Evolutionary conservation across 2,113 vertebrate species (phyloP).

Genomic region (Hassar affinis): DNA sequence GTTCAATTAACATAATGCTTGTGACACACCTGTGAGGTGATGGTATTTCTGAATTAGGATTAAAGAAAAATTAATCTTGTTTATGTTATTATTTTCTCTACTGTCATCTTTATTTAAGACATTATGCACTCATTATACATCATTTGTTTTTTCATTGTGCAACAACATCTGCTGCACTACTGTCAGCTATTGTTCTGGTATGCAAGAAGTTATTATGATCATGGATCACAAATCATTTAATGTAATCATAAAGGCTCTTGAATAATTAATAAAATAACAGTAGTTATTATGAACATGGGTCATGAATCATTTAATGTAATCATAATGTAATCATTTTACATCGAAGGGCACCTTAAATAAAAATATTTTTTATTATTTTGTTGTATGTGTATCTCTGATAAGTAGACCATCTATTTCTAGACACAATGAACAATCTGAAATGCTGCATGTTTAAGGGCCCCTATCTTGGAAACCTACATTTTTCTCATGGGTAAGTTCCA

Average conservation of each 20-base stretch:
- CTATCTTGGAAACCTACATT: no score
- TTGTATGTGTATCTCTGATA: background rate
- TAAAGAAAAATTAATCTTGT: background rate
- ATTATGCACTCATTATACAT: background rate
- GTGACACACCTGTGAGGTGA: constrained; percentile 37
- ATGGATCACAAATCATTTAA: background rate
- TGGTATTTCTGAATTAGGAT: constrained; percentile 15
- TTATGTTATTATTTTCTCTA: background rate
- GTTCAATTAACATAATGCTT: constrained; percentile 40
- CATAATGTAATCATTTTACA: background rate
- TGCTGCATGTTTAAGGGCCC: background rate
- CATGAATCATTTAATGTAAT: no score
- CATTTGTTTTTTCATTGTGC: background rate
- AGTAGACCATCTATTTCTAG: background rate
- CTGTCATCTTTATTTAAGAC: background rate
- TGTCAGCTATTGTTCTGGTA: background rate
- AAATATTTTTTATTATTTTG: background rate
- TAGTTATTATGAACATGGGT: no score
- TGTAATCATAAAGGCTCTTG: background rate
- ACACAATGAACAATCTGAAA: background rate
- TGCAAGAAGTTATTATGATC: background rate
- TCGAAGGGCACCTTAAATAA: no score
- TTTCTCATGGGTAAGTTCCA: no score
- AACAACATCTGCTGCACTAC: background rate
- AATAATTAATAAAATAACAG: background rate